phyloP scores from a whole-genome alignment of 2,113 vertebrate species.

The Planiliza haematocheilus region DNA sequence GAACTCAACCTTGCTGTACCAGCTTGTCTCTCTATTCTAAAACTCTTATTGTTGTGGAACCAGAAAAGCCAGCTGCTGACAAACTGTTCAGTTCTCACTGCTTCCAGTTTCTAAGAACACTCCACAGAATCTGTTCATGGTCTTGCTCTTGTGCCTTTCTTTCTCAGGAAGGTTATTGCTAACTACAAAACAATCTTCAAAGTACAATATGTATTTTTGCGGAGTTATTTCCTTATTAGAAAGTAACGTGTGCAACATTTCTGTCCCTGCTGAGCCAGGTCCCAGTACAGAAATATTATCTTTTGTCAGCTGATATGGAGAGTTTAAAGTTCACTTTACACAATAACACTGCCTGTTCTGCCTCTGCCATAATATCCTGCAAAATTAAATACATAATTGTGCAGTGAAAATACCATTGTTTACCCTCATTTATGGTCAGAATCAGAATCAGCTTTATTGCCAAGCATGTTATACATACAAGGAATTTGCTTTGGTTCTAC shows the following conservation, averaged over 20 bases:
- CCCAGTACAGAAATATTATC: conserved; percentile 28
- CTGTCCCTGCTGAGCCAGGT: conserved; percentile 18
- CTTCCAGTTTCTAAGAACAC: conserved; percentile 8
- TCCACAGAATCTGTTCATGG: neutral
- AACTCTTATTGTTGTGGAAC: conserved; percentile 60
- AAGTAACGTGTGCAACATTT: neutral
- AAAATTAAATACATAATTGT: too few relatives aligned
- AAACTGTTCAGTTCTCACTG: neutral
- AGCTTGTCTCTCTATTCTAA: conserved; percentile 23
- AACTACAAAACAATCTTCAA: neutral
- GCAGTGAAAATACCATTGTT: too few relatives aligned
- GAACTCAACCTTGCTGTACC: conserved; percentile 54
- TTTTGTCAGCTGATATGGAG: conserved; percentile 56
- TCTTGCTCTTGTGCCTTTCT: neutral
- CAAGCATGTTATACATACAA: too few relatives aligned
- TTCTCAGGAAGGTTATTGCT: too few relatives aligned
- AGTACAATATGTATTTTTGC: neutral
- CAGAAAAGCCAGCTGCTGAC: conserved; percentile 67
- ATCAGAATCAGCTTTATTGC: too few relatives aligned
- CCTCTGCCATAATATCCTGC: neutral
- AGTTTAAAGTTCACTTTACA: conserved; percentile 64
- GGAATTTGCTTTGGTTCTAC: too few relatives aligned
- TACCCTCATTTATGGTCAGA: too few relatives aligned
- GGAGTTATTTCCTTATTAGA: neutral
- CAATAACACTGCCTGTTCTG: conserved; percentile 13